These are phyloP conservation scores for Clarias laeviceps DNA, from an alignment of 2,797 vertebrate species.

Conservation along the genomic window DNA sequence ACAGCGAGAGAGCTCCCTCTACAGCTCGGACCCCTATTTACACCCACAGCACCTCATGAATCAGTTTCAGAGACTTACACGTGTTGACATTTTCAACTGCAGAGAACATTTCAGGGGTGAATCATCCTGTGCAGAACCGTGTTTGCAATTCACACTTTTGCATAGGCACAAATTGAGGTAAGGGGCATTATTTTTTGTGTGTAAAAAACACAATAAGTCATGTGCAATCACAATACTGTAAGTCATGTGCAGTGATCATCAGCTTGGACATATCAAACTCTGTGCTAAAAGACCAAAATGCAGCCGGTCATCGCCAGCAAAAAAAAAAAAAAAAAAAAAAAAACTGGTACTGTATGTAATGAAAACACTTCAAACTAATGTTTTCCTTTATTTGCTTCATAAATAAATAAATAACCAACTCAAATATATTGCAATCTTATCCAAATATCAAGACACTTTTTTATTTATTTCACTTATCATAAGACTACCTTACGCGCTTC, in stretches of 20 bases:
- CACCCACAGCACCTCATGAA: background rate
- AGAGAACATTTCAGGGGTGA: conserved; percentile 6
- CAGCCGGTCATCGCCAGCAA: background rate
- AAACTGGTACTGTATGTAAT: background rate
- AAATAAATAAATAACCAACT: background rate
- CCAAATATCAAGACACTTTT: background rate
- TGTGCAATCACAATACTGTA: too few species aligned
- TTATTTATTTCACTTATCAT: background rate
- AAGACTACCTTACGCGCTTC: background rate
- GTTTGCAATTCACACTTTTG: background rate
- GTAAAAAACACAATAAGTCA: background rate
- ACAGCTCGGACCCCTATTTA: conserved; percentile 54
- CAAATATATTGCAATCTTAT: background rate
- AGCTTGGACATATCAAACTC: background rate
- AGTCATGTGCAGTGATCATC: too few species aligned
- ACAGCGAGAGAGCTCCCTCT: conserved; percentile 67
- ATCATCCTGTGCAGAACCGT: conserved; percentile 1
- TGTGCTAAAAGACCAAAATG: background rate
- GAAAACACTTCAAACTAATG: background rate
- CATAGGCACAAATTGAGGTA: background rate
- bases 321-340: background rate
- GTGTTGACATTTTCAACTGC: conserved; percentile 5
- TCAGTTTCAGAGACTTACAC: background rate
- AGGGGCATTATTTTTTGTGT: background rate
- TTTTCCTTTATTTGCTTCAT: background rate